A percentile compares a stretch with the other conserved stretches of the same genome.
phyloP scores from a whole-genome alignment of 2,113 vertebrate genomes.

The Beaufortia kweichowensis region DNA sequence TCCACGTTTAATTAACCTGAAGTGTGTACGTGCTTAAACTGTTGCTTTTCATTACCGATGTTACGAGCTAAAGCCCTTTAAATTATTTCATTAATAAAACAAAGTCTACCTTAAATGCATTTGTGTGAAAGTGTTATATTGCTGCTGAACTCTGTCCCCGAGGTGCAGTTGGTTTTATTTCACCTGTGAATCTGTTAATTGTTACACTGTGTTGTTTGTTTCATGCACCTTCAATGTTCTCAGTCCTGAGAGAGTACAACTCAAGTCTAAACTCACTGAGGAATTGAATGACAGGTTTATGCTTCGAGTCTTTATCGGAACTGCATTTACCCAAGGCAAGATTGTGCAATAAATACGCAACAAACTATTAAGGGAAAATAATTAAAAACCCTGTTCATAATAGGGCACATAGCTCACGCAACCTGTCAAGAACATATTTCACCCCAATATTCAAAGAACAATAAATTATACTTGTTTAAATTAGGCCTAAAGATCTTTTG shows the following conservation, averaged over 20 bases:
- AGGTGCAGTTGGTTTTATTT: constrained; percentile 16
- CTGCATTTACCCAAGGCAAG: constrained; percentile 5
- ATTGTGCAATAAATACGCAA: neutral
- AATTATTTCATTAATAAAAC: neutral
- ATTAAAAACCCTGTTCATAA: no score
- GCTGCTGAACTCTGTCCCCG: neutral
- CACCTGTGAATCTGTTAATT: constrained; percentile 19
- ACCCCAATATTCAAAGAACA: no score
- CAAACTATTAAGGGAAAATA: neutral
- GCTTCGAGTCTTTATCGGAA: neutral
- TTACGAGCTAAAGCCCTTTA: no score
- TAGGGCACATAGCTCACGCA: no score
- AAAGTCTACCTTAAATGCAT: neutral
- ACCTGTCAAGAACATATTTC: no score
- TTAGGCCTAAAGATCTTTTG: no score
- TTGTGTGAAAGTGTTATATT: neutral
- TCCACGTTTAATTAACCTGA: constrained; percentile 35
- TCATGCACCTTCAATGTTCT: neutral
- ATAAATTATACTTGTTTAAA: no score
- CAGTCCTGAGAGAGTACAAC: constrained; percentile 20
- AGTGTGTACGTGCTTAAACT: constrained; percentile 4
- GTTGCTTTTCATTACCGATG: constrained; percentile 5
- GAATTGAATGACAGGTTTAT: neutral
- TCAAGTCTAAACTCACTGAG: neutral
- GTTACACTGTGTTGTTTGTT: constrained; percentile 38